These are phyloP conservation scores for Drosophila miranda DNA, from an alignment of 1,140 invertebrate species.

Conservation along the genomic window DNA sequence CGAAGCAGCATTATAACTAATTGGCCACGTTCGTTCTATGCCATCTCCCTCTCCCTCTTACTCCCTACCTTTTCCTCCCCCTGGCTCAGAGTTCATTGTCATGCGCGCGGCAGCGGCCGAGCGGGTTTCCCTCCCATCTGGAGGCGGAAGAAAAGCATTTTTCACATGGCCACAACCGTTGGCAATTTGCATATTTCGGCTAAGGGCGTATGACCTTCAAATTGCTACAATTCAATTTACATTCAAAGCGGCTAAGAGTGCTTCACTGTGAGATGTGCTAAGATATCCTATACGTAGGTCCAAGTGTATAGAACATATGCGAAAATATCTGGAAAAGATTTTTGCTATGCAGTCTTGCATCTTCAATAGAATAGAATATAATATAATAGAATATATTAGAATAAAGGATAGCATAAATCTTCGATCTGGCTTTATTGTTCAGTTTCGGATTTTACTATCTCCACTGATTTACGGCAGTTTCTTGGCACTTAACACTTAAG, in stretches of 20 bases:
- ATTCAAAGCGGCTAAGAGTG: conserved; percentile 10
- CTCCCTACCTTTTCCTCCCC: conserved; percentile 10
- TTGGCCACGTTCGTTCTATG: conserved; percentile 75
- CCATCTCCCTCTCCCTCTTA: conserved; percentile 16
- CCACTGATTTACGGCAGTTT: conserved; percentile 2
- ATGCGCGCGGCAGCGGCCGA: conserved; percentile 49
- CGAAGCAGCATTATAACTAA: conserved; percentile 80
- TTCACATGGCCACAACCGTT: conserved; percentile 55
- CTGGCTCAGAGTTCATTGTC: conserved; percentile 63
- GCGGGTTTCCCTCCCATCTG: conserved; percentile 30
- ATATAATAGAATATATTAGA: no score
- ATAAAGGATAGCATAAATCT: no score
- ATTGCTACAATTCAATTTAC: conserved; percentile 75
- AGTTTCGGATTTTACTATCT: no score
- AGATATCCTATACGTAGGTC: no score
- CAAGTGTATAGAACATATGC: no score
- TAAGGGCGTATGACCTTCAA: conserved; percentile 73
- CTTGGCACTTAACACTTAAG: conserved; percentile 2
- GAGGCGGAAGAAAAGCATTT: conserved; percentile 67
- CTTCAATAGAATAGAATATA: no score
- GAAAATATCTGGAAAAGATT: no score
- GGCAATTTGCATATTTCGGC: conserved; percentile 72
- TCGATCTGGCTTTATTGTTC: no score
- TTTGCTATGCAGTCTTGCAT: no score
- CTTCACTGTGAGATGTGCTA: conserved; percentile 1